Percentiles rank a stretch among this genome's conserved stretches.
These are phyloP conservation scores for Synchiropus splendidus DNA, from an alignment of 2,113 vertebrate species.

Conservation along the genomic window DNA sequence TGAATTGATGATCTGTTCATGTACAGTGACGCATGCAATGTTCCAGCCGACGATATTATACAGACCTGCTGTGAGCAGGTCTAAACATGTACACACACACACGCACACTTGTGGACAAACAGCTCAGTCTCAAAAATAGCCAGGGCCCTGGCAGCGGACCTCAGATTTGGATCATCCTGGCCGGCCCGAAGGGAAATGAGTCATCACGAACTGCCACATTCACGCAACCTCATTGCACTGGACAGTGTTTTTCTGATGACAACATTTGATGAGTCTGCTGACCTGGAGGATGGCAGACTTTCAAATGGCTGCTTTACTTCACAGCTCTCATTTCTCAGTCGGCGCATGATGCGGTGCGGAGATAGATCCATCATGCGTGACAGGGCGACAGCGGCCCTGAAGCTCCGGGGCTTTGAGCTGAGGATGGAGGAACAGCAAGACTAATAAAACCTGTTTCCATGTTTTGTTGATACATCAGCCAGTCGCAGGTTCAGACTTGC, in stretches of 20 bases:
- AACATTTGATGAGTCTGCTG: neutral
- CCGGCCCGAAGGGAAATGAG: constrained; percentile 15
- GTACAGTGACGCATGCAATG: too few species aligned
- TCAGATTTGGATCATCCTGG: constrained; percentile 19
- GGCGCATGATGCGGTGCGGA: too few species aligned
- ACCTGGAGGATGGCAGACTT: neutral
- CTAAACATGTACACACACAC: constrained; percentile 2
- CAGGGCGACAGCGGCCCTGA: too few species aligned
- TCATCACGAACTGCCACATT: constrained; percentile 22
- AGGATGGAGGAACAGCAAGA: too few species aligned
- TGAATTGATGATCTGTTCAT: too few species aligned
- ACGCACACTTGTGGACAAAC: neutral
- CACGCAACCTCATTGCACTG: constrained; percentile 8
- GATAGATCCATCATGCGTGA: too few species aligned
- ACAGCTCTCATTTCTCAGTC: neutral
- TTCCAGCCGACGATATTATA: too few species aligned
- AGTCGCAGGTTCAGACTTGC: too few species aligned
- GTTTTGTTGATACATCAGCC: too few species aligned
- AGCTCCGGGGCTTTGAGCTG: too few species aligned
- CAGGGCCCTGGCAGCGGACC: constrained; percentile 9
- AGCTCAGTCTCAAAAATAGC: neutral
- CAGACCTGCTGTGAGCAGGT: neutral
- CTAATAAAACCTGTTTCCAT: too few species aligned
- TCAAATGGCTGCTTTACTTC: neutral
- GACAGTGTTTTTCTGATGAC: neutral